phyloP scores from a whole-genome alignment of 2,888 invertebrate genomes.

The Limnephilus rhombicus region DNA sequence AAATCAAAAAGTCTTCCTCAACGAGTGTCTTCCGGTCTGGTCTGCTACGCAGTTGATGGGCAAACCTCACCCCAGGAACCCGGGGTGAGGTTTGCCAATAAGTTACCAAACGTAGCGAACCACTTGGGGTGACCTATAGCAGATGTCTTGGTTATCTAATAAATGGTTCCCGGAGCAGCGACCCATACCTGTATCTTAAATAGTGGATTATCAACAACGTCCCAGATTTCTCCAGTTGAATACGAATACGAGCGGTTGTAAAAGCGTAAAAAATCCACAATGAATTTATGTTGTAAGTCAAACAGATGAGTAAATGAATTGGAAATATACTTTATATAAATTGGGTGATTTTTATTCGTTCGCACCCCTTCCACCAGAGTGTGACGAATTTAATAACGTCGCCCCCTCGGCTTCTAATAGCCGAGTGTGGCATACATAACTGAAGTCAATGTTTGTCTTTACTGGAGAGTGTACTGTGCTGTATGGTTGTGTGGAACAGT shows the following conservation, averaged over 20 bases:
- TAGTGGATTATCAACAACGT: neutral
- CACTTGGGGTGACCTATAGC: no score
- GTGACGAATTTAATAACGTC: constrained; percentile 22
- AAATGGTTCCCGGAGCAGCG: no score
- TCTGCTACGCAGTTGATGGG: no score
- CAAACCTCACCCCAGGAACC: no score
- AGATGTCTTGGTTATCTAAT: no score
- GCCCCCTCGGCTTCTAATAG: neutral
- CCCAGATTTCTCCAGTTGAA: neutral
- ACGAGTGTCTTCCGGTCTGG: no score
- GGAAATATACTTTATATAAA: neutral
- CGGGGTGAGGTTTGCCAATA: no score
- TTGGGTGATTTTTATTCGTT: neutral
- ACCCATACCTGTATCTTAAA: no score
- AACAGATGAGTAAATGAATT: neutral
- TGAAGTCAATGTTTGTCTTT: neutral
- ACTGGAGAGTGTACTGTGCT: no score
- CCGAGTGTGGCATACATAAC: neutral
- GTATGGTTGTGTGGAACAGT: neutral
- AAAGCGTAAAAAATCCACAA: neutral
- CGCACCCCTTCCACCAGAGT: neutral
- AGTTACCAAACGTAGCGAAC: no score
- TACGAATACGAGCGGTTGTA: neutral
- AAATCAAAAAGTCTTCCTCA: no score
- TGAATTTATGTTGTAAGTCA: neutral